Evolutionary conservation across 2,888 invertebrate genomes (phyloP), one percentile per base, ranked within the genome.

Genomic region (Agrochola lychnidis): DNA sequence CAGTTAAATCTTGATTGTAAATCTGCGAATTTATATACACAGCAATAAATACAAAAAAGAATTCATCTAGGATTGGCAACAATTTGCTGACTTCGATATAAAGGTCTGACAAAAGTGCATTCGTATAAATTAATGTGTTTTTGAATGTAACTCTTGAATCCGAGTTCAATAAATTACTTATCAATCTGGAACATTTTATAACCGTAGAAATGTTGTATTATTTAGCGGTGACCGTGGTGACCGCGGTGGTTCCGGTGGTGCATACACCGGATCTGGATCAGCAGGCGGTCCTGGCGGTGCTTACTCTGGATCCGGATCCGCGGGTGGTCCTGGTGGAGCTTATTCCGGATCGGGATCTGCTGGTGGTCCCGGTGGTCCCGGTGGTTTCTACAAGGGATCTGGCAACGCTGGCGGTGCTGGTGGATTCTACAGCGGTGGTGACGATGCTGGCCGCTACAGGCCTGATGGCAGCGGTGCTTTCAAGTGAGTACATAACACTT

Each of bases 211-310:
- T 68, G 10, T 25, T 74, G 10, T 77, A 70, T 66, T 64, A 76
- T 83, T 48, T 79, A 95, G 95, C 76, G 95, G 95, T 73, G 95
- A 95, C 84, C 94, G 95, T 53, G 95, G 95, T 12, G 95, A 95
- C 90, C 93, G 94, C 30, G 95, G 95, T n/a, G 90, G 86, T 62
- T 93, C 93, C 25, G 95, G 95, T n/a, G 96, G 96, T 14, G 94
- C 93, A 53, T 90, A 90, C 83, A 56, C 79, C 0, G 93, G 93
- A 19, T 90, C 91, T 5, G 87, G 92, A 53, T 87, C 88, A 30
- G 88, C 87, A 6, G 91, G 91, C 5, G 92, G 90, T 48, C 86
- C 91, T 9, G 90, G 92, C 4, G 92, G 92, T 14, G 82, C 84
- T 48, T 90, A 90, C 82, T 66, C 80, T 0, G 93, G 94, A n/a